Percentiles rank a stretch among this genome's conserved stretches.
phyloP scores from a whole-genome alignment of 2,888 invertebrate species.

The Tetragonula carbonaria region DNA sequence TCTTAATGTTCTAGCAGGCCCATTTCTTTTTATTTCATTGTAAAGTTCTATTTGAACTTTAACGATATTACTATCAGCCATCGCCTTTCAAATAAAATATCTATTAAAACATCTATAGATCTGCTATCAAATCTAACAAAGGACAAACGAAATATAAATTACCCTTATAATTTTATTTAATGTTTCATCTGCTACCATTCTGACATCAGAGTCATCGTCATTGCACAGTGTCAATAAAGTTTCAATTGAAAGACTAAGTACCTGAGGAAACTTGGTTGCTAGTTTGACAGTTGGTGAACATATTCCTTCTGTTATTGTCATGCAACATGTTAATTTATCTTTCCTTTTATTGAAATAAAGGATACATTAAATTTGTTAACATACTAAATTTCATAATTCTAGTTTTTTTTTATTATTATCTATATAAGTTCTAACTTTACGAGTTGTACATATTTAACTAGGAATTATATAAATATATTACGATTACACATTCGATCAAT shows the following conservation, averaged over 20 bases:
- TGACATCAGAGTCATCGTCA: slow-evolving; percentile 91
- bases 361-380: not conserved
- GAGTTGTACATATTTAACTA: not conserved
- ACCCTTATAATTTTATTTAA: slow-evolving; percentile 91
- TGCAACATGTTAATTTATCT: slow-evolving; percentile 90
- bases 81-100: slow-evolving; percentile 81
- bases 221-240: slow-evolving; percentile 89
- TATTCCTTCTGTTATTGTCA: slow-evolving; percentile 90
- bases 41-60: slow-evolving; percentile 92
- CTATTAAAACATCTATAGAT: slow-evolving; percentile 5
- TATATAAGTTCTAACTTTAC: not conserved
- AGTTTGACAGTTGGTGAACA: slow-evolving; percentile 87
- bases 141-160: slow-evolving; percentile 43
- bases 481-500: not conserved
- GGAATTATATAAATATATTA: not conserved
- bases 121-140: not conserved
- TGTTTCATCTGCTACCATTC: slow-evolving; percentile 93
- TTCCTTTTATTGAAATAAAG: slow-evolving; percentile 87
- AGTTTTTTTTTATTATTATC: not conserved
- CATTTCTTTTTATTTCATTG: slow-evolving; percentile 93
- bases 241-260: slow-evolving; percentile 89
- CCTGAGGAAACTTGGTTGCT: slow-evolving; percentile 87
- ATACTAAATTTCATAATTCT: not conserved
- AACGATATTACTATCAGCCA: slow-evolving; percentile 89
- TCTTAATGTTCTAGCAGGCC: slow-evolving; percentile 88